phyloP scores from a whole-genome alignment of 2,113 vertebrate species.

The Anarhynchus alexandrinus region DNA sequence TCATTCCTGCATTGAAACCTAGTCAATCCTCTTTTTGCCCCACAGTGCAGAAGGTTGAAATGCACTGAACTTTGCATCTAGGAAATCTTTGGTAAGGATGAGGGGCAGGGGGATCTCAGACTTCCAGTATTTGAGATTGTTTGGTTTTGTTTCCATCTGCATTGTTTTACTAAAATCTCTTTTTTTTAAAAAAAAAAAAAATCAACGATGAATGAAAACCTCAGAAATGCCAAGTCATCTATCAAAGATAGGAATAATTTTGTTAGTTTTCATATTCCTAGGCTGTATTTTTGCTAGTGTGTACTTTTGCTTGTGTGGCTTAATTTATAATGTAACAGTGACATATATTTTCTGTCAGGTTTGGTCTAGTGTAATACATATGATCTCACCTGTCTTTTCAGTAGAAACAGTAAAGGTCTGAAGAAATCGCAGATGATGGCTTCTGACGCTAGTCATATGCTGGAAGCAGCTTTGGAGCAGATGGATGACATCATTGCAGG shows the following conservation, averaged over 20 bases:
- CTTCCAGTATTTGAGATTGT: background rate
- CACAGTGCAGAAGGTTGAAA: background rate
- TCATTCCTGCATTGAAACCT: background rate
- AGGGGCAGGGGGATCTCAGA: background rate
- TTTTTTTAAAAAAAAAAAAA: fast-evolving
- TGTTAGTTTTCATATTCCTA: background rate
- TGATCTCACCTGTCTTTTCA: constrained; percentile 51
- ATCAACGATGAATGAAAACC: background rate
- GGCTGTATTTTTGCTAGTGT: background rate
- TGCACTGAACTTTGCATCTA: background rate
- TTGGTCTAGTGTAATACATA: background rate
- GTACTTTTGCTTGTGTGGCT: background rate
- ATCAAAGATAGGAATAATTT: background rate
- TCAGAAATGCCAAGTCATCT: background rate
- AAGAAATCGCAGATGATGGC: constrained; percentile 72
- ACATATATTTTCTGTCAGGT: background rate
- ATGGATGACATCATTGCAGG: constrained; percentile 94
- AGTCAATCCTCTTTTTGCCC: background rate
- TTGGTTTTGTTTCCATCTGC: background rate
- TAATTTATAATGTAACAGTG: background rate
- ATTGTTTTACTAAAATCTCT: background rate
- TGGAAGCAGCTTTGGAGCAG: constrained; percentile 89
- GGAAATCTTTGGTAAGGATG: background rate
- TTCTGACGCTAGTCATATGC: constrained; percentile 84
- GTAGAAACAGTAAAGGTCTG: background rate